phyloP scores from a whole-genome alignment of 1,140 invertebrate species.

The Cydia amplana region DNA sequence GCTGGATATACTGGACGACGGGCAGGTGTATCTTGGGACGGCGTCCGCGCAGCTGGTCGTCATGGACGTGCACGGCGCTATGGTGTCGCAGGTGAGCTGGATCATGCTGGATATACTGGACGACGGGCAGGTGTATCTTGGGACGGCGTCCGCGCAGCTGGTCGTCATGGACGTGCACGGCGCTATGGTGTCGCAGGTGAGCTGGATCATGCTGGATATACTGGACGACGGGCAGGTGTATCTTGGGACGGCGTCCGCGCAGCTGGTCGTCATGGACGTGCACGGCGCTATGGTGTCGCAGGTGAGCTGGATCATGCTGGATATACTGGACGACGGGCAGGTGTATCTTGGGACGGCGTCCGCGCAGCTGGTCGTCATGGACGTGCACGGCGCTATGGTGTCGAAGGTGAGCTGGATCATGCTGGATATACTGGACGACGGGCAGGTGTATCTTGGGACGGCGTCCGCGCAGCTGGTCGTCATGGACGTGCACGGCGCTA shows the following conservation, averaged over 20 bases:
- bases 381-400: constrained; percentile 96
- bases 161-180: constrained; percentile 98
- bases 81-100: constrained; percentile 92
- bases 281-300: constrained; percentile 97
- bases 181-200: constrained; percentile 95
- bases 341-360: no score
- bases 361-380: constrained; percentile 95
- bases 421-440: not conserved
- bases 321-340: not conserved
- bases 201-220: constrained; percentile 40
- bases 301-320: constrained; percentile 78
- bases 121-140: no score
- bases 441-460: no score
- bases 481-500: no score
- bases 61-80: constrained; percentile 97
- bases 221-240: no score
- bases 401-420: constrained; percentile 86
- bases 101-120: not conserved
- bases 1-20: constrained; percentile 92
- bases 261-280: constrained; percentile 97
- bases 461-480: no score
- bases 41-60: constrained; percentile 95
- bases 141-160: constrained; percentile 82
- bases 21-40: constrained; percentile 97
- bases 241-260: constrained; percentile 66